Conservation (phyloP, 2,113 vertebrate genomes). For the Cavia porcellus region DNA sequence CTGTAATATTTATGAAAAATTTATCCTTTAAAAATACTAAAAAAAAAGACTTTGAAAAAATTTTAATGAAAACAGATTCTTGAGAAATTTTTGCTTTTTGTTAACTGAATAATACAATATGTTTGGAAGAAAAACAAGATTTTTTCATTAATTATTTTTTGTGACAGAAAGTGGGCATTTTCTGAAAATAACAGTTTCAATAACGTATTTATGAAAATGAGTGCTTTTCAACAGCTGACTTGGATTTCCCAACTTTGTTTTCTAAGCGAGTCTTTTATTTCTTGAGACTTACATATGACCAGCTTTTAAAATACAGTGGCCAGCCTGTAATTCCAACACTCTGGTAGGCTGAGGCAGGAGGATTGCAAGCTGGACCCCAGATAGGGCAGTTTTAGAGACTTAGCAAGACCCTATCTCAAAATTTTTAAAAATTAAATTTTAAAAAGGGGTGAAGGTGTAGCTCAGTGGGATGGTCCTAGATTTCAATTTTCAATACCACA, state of each 20-base stretch:
- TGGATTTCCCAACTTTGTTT: conserved; percentile 40
- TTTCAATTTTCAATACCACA: neutral
- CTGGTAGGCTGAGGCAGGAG: neutral
- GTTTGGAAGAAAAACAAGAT: conserved; percentile 42
- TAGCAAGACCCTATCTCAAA: neutral
- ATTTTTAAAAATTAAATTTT: neutral
- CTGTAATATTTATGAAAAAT: neutral
- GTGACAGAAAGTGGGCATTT: conserved; percentile 51
- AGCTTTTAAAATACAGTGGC: neutral
- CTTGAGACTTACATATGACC: neutral
- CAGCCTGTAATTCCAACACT: neutral
- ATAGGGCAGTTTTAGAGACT: neutral
- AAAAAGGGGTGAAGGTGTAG: neutral
- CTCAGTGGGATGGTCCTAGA: neutral
- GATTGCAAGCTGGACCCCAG: neutral
- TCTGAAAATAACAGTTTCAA: conserved; percentile 16
- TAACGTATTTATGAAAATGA: conserved; percentile 43
- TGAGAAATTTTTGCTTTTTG: neutral
- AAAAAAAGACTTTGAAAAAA: neutral
- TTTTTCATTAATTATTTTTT: conserved; percentile 25
- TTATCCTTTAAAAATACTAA: neutral
- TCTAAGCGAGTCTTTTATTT: neutral
- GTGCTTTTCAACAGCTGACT: conserved; percentile 49
- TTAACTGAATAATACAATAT: conserved; percentile 37
- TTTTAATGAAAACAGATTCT: neutral